phyloP scores from a whole-genome alignment of 2,113 vertebrate genomes.

The Ornithorhynchus anatinus region DNA sequence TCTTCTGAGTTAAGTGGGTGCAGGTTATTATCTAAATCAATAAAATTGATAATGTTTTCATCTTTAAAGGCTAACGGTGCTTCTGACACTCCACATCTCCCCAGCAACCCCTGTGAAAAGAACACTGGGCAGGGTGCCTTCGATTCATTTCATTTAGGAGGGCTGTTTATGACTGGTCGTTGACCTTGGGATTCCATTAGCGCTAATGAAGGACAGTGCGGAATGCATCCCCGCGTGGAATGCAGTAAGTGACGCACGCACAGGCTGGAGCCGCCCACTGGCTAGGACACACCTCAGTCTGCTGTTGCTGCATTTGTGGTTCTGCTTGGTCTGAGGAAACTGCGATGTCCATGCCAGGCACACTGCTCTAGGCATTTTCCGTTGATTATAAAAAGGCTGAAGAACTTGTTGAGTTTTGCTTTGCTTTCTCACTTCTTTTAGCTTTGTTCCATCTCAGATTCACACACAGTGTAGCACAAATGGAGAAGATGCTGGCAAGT shows the following conservation, averaged over 20 bases:
- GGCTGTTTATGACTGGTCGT: constrained; percentile 66
- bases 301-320: background rate
- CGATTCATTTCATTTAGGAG: constrained; percentile 70
- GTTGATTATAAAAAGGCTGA: too few species aligned
- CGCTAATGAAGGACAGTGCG: constrained; percentile 67
- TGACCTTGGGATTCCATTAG: constrained; percentile 78
- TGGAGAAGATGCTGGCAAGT: too few species aligned
- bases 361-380: background rate
- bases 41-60: constrained; percentile 56
- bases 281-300: background rate
- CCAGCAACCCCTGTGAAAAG: constrained; percentile 58
- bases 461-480: too few species aligned
- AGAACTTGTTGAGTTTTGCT: too few species aligned
- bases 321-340: background rate
- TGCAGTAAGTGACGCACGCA: constrained; percentile 57
- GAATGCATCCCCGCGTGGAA: constrained; percentile 16
- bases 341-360: background rate
- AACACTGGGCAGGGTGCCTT: constrained; percentile 58
- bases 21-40: constrained; percentile 60
- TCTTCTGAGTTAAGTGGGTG: constrained; percentile 51
- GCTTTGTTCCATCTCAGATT: background rate
- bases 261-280: background rate
- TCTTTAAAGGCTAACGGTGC: constrained; percentile 65
- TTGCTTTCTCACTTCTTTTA: fast-evolving
- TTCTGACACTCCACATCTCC: constrained; percentile 57